A percentile compares a stretch with the other conserved stretches of the same genome.
phyloP scores from a whole-genome alignment of 2,797 vertebrate genomes.

The Anniella stebbinsi region DNA sequence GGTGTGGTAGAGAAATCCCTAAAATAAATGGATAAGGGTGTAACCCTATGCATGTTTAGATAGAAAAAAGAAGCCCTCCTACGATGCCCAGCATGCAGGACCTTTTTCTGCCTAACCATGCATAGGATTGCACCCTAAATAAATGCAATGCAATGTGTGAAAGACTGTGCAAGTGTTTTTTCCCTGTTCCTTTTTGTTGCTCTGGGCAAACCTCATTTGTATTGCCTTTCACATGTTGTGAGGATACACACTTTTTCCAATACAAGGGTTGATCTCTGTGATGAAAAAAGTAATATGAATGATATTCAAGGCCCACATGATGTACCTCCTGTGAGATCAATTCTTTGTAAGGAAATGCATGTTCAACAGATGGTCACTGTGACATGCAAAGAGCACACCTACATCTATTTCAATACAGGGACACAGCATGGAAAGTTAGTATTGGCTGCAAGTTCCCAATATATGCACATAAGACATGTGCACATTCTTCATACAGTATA shows the following conservation, averaged over 20 bases:
- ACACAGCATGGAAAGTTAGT: not conserved
- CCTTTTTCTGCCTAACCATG: too few species aligned
- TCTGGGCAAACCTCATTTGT: not conserved
- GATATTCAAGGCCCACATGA: too few species aligned
- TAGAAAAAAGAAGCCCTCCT: too few species aligned
- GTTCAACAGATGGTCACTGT: not conserved
- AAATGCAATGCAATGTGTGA: not conserved
- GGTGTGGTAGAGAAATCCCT: not conserved
- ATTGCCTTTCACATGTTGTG: not conserved
- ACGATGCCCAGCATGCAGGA: too few species aligned
- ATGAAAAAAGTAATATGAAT: not conserved
- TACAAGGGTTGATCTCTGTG: not conserved
- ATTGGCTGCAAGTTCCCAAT: not conserved
- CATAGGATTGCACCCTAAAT: not conserved
- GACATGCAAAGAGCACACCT: too few species aligned
- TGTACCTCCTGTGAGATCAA: not conserved
- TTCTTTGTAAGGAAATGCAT: not conserved
- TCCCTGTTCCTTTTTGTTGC: not conserved
- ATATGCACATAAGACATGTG: not conserved
- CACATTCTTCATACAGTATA: not conserved
- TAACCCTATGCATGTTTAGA: too few species aligned
- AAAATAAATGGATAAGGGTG: too few species aligned
- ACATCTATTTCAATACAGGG: not conserved
- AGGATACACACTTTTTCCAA: too few species aligned
- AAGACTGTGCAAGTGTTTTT: not conserved